Base-by-base conservation (phyloP, 1,140 invertebrate species). In the Riptortus pedestris region DNA sequence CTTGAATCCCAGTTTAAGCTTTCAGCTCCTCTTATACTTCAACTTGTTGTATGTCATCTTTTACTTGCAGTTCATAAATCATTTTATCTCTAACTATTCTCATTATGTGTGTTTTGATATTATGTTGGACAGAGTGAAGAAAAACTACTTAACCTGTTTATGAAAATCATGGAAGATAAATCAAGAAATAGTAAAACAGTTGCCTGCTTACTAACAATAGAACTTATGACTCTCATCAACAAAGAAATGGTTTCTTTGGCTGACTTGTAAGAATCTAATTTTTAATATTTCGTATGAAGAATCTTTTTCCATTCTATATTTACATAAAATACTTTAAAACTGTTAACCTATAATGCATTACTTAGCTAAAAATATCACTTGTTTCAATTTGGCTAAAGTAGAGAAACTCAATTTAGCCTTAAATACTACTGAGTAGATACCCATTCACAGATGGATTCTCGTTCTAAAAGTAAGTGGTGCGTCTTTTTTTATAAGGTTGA, bases 151-250 rank as follows among this genome's bases (percentile, higher is more conserved):
- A 62, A 81, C 58, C 77, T 84, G 67, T 91, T 89, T 73, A 64
- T 77, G 48, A 71, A 78, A 29, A 77, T 86, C 2, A 75, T 80
- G n/a, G 69, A 70, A 45, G 68, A 80, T 47, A 69, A 70, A 18
- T 72, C 74, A 29, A 74, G 82, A 66, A 75, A 80, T 61, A 76
- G 81, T 16, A 80, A 79, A 69, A 73, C 81, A 65, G 72, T 85
- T 2, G 80, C 81, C 1, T 86, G 87, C 73, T 74, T 89, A 65
- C 71, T 90, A 48, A 75, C 85, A 2, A 85, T 82, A 66, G 81
- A 87, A 58, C 70, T 89, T 18, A 64, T 86, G 12, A 77, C 77
- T 31, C 75, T 82, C 68, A 70, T 88, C 52, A 80, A 89, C 71
- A 82, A 85, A 70, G 72, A 78, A 29, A 79, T 84, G 66, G 66